Evolutionary conservation across 64 coral and sea anemone species (phyloP).

Genomic region (Pachyseris speciosa): DNA sequence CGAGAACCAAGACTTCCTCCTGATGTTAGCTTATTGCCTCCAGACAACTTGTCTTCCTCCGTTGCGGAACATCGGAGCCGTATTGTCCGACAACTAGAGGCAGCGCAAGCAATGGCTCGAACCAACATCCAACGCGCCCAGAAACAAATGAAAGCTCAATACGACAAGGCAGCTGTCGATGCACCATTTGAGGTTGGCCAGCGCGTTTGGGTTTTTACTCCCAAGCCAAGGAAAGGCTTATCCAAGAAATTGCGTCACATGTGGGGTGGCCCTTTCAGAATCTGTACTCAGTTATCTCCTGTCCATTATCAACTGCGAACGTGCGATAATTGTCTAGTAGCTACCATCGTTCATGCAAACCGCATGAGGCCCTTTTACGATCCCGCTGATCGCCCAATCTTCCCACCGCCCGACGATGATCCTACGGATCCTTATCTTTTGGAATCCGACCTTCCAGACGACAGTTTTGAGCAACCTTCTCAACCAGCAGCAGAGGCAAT

Average conservation of each 20-base stretch:
- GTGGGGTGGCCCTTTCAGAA: neutral
- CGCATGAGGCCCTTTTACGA: neutral
- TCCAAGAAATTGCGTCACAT: neutral
- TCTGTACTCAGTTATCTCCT: neutral
- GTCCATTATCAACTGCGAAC: conserved; percentile 3
- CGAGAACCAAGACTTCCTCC: neutral
- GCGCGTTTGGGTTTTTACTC: conserved; percentile 1
- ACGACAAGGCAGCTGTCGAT: neutral
- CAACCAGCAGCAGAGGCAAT: neutral
- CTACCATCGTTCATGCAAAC: neutral
- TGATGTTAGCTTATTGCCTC: neutral
- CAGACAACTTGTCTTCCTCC: neutral
- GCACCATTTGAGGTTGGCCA: neutral
- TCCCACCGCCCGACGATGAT: neutral
- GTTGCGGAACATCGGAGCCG: neutral
- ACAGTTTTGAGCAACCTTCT: neutral
- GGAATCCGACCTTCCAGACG: neutral
- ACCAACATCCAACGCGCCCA: neutral
- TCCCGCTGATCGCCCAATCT: conserved; percentile 7
- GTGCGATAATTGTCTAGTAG: conserved; percentile 1
- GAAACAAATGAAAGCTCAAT: conserved; percentile 31
- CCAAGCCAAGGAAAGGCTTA: neutral
- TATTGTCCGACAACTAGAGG: neutral
- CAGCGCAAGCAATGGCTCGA: neutral
- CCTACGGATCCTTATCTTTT: neutral